These are phyloP conservation scores for Scelioninae gen. 2 DNA, from an alignment of 2,888 invertebrate species.

Conservation along the genomic window DNA sequence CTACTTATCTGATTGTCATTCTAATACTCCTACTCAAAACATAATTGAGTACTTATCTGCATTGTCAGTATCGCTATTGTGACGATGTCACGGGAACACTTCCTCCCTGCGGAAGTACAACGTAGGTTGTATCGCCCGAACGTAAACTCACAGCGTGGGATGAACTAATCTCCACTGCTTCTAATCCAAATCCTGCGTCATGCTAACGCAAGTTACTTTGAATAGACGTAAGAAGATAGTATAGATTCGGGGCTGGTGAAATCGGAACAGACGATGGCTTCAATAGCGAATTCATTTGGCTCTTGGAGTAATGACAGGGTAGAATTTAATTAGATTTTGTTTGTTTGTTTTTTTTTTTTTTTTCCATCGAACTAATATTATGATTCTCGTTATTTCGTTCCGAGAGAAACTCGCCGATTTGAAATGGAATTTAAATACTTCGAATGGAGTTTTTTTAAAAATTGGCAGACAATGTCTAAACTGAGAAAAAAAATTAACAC, in stretches of 20 bases:
- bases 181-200: constrained; percentile 50
- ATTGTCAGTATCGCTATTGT: constrained; percentile 45
- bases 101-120: too few species aligned
- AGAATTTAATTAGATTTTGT: constrained; percentile 23
- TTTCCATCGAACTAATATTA: not conserved
- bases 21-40: too few species aligned
- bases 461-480: too few species aligned
- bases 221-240: constrained; percentile 48
- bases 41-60: constrained; percentile 42
- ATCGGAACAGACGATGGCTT: constrained; percentile 23
- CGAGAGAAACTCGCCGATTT: too few species aligned
- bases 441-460: too few species aligned
- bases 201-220: constrained; percentile 35
- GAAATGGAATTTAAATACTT: too few species aligned
- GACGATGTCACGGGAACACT: constrained; percentile 46
- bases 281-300: constrained; percentile 17
- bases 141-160: constrained; percentile 51
- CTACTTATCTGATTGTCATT: too few species aligned
- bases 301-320: constrained; percentile 6
- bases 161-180: constrained; percentile 53
- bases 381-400: not conserved
- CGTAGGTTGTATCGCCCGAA: constrained; percentile 12
- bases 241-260: constrained; percentile 29
- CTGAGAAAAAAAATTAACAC: too few species aligned
- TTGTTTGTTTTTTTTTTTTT: too few species aligned